A percentile compares a stretch with the other conserved stretches of the same genome.
Evolutionary conservation across 2,797 vertebrate species (phyloP).

Genomic region (Oreonectes daqikongensis): DNA sequence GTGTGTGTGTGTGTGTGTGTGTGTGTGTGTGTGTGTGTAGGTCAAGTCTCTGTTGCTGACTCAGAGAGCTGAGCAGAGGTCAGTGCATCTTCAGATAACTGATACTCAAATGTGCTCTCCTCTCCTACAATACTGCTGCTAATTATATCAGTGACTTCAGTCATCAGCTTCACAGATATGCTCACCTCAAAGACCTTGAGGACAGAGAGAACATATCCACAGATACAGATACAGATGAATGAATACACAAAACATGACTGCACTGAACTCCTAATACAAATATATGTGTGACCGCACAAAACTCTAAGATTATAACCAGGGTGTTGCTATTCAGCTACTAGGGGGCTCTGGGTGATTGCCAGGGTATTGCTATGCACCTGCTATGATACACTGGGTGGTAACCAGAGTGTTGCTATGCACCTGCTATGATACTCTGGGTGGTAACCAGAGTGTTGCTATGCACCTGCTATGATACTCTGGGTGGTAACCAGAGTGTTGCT

Average conservation of each 20-base stretch:
- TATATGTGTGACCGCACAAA: background rate
- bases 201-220: background rate
- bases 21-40: slow-evolving; percentile 39
- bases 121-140: slow-evolving; percentile 35
- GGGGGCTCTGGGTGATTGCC: background rate
- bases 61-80: slow-evolving; percentile 57
- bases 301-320: background rate
- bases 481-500: background rate
- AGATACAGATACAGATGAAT: background rate
- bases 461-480: background rate
- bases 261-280: slow-evolving; percentile 9
- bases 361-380: background rate
- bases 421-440: background rate
- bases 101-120: slow-evolving; percentile 52
- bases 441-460: background rate
- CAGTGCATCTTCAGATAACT: slow-evolving; percentile 52
- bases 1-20: slow-evolving; percentile 7
- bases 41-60: slow-evolving; percentile 56
- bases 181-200: slow-evolving; percentile 19
- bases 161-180: slow-evolving; percentile 39
- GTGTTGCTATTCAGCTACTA: background rate
- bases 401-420: background rate
- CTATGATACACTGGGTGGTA: background rate
- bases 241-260: slow-evolving; percentile 11
- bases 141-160: slow-evolving; percentile 46